Base-by-base conservation (phyloP, 1,140 invertebrate species). In the Cydia fagiglandana region DNA sequence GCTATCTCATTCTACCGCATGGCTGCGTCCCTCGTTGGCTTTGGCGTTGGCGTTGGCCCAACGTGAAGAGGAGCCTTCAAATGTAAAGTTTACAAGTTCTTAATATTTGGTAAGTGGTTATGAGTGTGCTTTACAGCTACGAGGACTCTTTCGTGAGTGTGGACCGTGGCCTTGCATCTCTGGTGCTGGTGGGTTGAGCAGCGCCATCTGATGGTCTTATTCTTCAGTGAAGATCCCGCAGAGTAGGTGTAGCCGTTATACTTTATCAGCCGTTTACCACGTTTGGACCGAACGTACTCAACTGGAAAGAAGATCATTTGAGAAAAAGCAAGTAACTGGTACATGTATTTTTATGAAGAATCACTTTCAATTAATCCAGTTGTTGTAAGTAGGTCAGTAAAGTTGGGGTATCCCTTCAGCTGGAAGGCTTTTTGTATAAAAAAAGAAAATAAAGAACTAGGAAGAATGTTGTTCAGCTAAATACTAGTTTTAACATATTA, bases 231-330 rank as follows among this genome's bases (percentile, higher is more conserved):
- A 3, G 30, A 41, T 4, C 30, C 34, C 30, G 66, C 66, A 3
- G 66, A 81, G 75, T 81, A 87, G 0, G 77, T 82, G 30, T 83
- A 83, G 1, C 81, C 81, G 0, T 79, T 53, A 34, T 84, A 78
- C 9, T 76, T 76, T 1, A 88, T 76, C 76, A 88, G 76, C 9
- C 64, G 41, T 15, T 82, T 86, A 1, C 87, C 87, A 45, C 78
- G 78, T 28, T 79, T 81, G 0, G 86, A 86, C 17, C 64, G 79
- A 6, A 85, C 75, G 53, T 79, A 84, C 53, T 81, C 56, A 2
- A 80, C 73, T 4, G 24, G 6, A 70, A 70, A 7, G n/a, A 68
- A 9, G 9, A 12, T 34, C 12, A 6, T 20, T 0, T 30, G 0
- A 9, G 9, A 38, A 30, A n/a, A n/a, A 68, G 0, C 2, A 38